A percentile compares a stretch with the other conserved stretches of the same genome.
These are phyloP conservation scores for Apostichopus japonicus DNA, from an alignment of 35 echinoderm and acorn worm genomes.

Conservation along the genomic window DNA sequence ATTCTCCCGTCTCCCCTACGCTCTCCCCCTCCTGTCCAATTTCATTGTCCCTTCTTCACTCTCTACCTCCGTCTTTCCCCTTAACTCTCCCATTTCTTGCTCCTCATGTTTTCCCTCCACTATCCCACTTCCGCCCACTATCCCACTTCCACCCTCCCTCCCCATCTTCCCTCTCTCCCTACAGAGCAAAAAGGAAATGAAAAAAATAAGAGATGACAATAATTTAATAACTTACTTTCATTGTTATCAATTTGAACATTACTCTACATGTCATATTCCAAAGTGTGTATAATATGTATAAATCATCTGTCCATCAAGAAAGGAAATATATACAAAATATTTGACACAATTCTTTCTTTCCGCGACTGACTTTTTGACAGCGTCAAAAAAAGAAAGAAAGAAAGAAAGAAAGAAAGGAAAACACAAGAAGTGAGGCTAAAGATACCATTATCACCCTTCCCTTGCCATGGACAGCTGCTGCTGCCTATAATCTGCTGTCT, in stretches of 20 bases:
- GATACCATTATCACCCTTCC: neutral
- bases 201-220: neutral
- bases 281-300: conserved; percentile 72
- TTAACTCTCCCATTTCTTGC: too few species aligned
- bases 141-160: neutral
- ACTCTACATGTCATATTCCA: conserved; percentile 63
- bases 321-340: conserved; percentile 63
- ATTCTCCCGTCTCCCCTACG: too few species aligned
- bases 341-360: conserved; percentile 42
- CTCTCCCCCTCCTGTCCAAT: neutral
- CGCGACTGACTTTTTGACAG: neutral
- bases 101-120: too few species aligned
- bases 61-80: neutral
- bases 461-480: conserved; percentile 1
- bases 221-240: conserved; percentile 65
- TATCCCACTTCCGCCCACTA: neutral
- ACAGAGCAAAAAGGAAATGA: neutral
- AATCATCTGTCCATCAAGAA: conserved; percentile 65
- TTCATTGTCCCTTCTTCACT: neutral
- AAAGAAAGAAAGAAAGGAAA: neutral
- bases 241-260: conserved; percentile 68
- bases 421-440: neutral
- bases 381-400: neutral
- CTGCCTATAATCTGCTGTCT: neutral
- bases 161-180: too few species aligned